Conservation (phyloP, 1,140 invertebrate genomes). For the Saccostrea glomerata region DNA sequence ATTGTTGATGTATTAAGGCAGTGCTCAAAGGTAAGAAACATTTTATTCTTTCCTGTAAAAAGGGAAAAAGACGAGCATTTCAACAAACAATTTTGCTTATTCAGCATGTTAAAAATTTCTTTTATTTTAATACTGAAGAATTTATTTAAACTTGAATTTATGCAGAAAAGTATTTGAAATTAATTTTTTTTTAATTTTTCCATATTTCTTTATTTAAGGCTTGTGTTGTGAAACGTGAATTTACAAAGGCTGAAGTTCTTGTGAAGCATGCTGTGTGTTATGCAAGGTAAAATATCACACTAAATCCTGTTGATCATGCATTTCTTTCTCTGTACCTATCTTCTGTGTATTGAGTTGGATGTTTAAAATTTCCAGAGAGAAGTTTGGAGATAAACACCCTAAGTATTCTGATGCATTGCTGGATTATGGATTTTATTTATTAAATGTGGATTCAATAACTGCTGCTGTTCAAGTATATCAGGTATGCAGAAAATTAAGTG, state of each 20-base stretch:
- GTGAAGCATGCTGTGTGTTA: conserved; percentile 89
- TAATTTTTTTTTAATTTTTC: neutral
- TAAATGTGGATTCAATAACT: conserved; percentile 91
- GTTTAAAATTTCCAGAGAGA: conserved; percentile 79
- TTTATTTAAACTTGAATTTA: too few species aligned
- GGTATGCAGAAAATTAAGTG: conserved; percentile 77
- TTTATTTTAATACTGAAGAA: too few species aligned
- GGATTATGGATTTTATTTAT: conserved; percentile 93
- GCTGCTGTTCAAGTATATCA: conserved; percentile 91
- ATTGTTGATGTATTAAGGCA: conserved; percentile 89
- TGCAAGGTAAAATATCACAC: conserved; percentile 79
- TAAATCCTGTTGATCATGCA: neutral
- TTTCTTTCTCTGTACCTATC: neutral
- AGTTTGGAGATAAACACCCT: conserved; percentile 86
- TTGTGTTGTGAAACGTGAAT: conserved; percentile 92
- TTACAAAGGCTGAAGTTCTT: conserved; percentile 87
- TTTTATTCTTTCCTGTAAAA: too few species aligned
- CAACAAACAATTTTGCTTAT: too few species aligned
- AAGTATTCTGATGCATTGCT: conserved; percentile 90
- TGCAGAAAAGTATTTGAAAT: too few species aligned
- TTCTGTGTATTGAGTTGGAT: neutral
- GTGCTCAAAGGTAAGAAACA: conserved; percentile 83
- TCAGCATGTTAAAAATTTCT: too few species aligned
- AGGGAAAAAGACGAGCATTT: too few species aligned
- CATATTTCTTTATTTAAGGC: conserved; percentile 73